Evolutionary conservation across 2,797 vertebrate species (phyloP), one percentile per base, ranked within the genome.

Genomic region (Sphenopsis melanotis): DNA sequence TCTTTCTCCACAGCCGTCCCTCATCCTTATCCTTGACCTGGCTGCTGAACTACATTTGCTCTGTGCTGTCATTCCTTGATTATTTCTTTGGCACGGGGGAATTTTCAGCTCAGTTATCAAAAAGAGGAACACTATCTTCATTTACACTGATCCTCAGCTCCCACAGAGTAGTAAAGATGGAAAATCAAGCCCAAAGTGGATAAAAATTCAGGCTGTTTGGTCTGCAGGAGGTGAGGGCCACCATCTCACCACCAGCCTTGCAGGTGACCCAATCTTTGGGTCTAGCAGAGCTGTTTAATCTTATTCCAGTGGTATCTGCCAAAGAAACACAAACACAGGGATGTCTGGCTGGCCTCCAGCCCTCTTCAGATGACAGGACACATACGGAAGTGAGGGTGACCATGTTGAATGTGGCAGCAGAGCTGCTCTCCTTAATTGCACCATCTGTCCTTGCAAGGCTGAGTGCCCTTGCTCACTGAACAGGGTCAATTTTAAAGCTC

Each of bases 401-500:
- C 56, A 19, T 30, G 39, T 22, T 50, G 37, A 76, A 63, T 3
- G 3, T n/a, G n/a, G 63, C 42, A 56, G 56, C 49, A 63, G 78
- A 76, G 56, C 63, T 44, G 63, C 78, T 83, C 36, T 76, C 36
- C 56, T 44, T 76, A 76, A 69, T 30, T 69, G 37, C 64, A 50
- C 78, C 70, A 68, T 76, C 78, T 76, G 78, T 76, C 79, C 87
- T 83, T 63, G 49, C 49, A 56, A 56, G 70, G 56, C 56, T 56
- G 36, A 56, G 32, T 29, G 23, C 36, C 56, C 63, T 42, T 69
- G 36, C 42, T 89, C 56, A 29, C 57, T 69, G 56, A 75, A 50
- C 36, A 49, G 63, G 71, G 63, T 37, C 49, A 15, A 0, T 26
- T 39, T 69, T 56, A 26, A 24, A 70, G 27, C 42, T 69, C n/a